These are phyloP conservation scores for Spicauda simplicius DNA, from an alignment of 2,888 invertebrate species.

Conservation along the genomic window DNA sequence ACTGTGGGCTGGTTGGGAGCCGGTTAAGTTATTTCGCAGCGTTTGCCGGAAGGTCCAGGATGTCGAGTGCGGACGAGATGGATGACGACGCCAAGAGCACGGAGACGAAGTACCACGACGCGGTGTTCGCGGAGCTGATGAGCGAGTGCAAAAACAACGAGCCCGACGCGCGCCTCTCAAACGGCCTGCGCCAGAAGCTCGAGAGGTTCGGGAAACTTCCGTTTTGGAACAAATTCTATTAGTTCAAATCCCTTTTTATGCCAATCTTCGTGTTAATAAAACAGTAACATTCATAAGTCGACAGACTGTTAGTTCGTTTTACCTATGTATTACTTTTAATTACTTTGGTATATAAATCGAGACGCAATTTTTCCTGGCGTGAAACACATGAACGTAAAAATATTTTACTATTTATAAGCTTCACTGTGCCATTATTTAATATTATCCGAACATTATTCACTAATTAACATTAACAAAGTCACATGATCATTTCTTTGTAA, in stretches of 20 bases:
- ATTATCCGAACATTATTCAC: too few species aligned
- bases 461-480: too few species aligned
- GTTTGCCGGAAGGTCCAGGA: too few species aligned
- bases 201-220: constrained; percentile 60
- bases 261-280: background rate
- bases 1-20: too few species aligned
- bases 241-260: background rate
- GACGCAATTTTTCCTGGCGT: background rate
- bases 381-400: background rate
- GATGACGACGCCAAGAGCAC: constrained; percentile 26
- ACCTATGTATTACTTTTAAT: background rate
- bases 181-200: constrained; percentile 64
- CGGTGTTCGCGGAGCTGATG: constrained; percentile 85
- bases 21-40: too few species aligned
- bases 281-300: background rate
- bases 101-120: constrained; percentile 52
- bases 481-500: too few species aligned
- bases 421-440: background rate
- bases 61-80: constrained; percentile 38
- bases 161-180: constrained; percentile 87
- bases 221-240: background rate
- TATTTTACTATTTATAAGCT: constrained; percentile 1
- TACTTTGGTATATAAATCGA: background rate
- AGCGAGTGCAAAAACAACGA: constrained; percentile 87
- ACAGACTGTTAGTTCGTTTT: background rate